Conservation (phyloP, 1,140 invertebrate genomes). For the Drosophila gunungcola region DNA sequence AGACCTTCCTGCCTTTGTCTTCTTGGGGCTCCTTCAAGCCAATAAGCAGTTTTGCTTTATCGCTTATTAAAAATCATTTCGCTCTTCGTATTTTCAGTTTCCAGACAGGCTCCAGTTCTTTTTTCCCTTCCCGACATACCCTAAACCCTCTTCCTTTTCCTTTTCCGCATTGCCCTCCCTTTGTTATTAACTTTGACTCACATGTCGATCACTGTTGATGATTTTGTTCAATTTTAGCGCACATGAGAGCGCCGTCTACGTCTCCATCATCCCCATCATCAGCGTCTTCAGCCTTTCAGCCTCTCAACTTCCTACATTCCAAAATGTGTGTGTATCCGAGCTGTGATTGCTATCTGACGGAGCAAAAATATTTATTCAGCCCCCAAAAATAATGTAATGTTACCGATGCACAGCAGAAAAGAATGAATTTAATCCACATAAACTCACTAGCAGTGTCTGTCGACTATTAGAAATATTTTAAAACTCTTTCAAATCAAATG, state of each 20-base stretch:
- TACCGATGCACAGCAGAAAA: conserved; percentile 12
- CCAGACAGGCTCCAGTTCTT: conserved; percentile 37
- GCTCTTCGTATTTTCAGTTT: conserved; percentile 84
- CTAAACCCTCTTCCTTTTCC: conserved; percentile 1
- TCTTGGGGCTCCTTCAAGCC: conserved; percentile 45
- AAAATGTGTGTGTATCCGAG: conserved; percentile 43
- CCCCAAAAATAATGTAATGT: conserved; percentile 77
- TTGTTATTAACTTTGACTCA: conserved; percentile 84
- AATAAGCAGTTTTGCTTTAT: conserved; percentile 85
- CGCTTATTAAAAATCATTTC: conserved; percentile 85
- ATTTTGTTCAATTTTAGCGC: conserved; percentile 84
- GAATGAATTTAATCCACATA: not conserved
- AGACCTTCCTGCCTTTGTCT: conserved; percentile 32
- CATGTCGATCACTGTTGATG: conserved; percentile 84
- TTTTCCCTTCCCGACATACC: not conserved
- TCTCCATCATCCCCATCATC: conserved; percentile 54
- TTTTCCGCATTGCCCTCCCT: conserved; percentile 8
- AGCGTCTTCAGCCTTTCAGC: conserved; percentile 21
- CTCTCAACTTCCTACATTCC: conserved; percentile 68
- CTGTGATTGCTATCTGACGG: conserved; percentile 73
- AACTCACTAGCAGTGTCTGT: too few relatives aligned
- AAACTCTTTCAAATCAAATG: not conserved
- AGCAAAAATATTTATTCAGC: conserved; percentile 82
- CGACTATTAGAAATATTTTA: not conserved
- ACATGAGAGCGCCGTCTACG: conserved; percentile 78